A percentile compares a stretch with the other conserved stretches of the same genome.
Conservation (phyloP, 2,797 vertebrate species). For the Chiroxiphia lanceolata region DNA sequence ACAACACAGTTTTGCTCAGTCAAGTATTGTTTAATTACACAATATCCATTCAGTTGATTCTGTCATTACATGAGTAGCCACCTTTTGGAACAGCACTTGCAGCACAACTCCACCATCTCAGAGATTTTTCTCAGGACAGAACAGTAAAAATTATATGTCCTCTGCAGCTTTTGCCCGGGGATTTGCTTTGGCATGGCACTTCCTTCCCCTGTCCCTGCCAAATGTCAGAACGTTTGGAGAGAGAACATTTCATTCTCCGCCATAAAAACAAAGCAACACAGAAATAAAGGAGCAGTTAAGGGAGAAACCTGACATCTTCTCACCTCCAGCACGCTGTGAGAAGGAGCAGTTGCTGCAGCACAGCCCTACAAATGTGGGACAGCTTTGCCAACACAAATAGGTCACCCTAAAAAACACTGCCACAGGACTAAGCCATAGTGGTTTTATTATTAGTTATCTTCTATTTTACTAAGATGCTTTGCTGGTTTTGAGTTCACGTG, state of each 20-base stretch:
- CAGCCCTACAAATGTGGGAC: not conserved
- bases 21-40: not conserved
- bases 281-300: constrained; percentile 27
- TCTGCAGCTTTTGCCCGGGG: constrained; percentile 1
- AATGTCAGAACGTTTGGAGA: not conserved
- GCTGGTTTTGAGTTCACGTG: not conserved
- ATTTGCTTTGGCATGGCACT: not conserved
- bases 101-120: not conserved
- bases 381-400: not conserved
- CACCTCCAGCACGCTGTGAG: not conserved
- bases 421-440: not conserved
- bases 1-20: not conserved
- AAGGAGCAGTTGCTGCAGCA: not conserved
- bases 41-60: not conserved
- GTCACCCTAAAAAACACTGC: not conserved
- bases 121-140: not conserved
- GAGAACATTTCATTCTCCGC: constrained; percentile 21
- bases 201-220: not conserved
- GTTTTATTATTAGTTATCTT: not conserved
- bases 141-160: not conserved
- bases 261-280: constrained; percentile 29
- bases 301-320: not conserved
- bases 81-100: not conserved
- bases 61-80: not conserved
- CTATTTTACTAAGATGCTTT: not conserved